Evolutionary conservation across 2,888 invertebrate species (phyloP).

Genomic region (Coenonympha arcania): DNA sequence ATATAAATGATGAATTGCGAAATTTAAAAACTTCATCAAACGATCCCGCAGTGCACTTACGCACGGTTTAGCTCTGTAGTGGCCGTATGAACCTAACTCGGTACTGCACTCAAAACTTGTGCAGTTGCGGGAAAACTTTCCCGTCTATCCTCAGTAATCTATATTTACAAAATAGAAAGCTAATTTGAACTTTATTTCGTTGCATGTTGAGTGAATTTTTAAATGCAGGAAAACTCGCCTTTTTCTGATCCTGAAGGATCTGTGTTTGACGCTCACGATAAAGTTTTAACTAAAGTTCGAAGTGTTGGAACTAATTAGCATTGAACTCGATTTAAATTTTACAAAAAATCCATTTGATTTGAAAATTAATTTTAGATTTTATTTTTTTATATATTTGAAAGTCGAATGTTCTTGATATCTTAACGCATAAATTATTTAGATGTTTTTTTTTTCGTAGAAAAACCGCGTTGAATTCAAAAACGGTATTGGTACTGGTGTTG

Average conservation of each 20-base stretch:
- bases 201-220: conserved; percentile 9
- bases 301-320: conserved; percentile 25
- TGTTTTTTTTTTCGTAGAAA: not conserved
- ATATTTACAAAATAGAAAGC: conserved; percentile 18
- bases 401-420: not conserved
- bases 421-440: not conserved
- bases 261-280: conserved; percentile 24
- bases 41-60: conserved; percentile 32
- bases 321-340: conserved; percentile 16
- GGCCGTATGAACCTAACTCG: conserved; percentile 23
- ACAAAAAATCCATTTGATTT: not conserved
- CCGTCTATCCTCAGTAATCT: conserved; percentile 29
- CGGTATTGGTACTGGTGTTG: not conserved
- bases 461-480: too few relatives aligned
- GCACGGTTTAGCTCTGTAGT: conserved; percentile 32
- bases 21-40: conserved; percentile 31
- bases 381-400: not conserved
- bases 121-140: conserved; percentile 27
- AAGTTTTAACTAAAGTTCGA: conserved; percentile 25
- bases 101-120: conserved; percentile 32
- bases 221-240: conserved; percentile 8
- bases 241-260: conserved; percentile 6
- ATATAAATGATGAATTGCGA: conserved; percentile 15
- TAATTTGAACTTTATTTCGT: conserved; percentile 22
- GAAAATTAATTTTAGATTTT: not conserved